These are phyloP conservation scores for Melanogrammus aeglefinus DNA, from an alignment of 2,797 vertebrate genomes.

Conservation along the genomic window DNA sequence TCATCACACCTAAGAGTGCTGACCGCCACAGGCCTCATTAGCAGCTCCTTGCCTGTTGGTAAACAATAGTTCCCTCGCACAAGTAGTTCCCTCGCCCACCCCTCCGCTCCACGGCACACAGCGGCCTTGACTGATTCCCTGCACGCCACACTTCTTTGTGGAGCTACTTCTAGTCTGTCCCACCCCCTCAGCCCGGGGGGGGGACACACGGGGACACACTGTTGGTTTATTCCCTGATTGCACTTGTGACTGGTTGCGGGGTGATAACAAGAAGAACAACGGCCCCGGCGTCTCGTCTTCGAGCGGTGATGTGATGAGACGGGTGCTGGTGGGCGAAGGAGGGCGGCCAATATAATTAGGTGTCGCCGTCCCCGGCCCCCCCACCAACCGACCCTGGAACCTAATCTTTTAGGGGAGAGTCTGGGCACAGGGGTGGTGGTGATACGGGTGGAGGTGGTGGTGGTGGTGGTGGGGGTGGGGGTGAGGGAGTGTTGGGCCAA, in stretches of 20 bases:
- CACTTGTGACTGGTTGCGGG: slow-evolving; percentile 63
- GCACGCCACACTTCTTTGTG: neutral
- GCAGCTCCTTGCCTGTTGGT: slow-evolving; percentile 27
- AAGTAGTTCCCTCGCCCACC: slow-evolving; percentile 8
- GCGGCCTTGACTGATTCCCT: slow-evolving; percentile 27
- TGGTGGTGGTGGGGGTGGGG: slow-evolving; percentile 55
- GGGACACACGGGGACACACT: slow-evolving; percentile 35
- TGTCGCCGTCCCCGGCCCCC: slow-evolving; percentile 26
- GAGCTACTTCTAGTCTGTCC: slow-evolving; percentile 9
- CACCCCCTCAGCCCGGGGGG: neutral
- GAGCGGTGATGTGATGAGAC: slow-evolving; percentile 74
- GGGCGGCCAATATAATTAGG: slow-evolving; percentile 75
- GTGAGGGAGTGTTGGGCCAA: slow-evolving; percentile 60
- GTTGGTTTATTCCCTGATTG: slow-evolving; percentile 58
- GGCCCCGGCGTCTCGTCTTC: slow-evolving; percentile 71
- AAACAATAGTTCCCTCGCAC: slow-evolving; percentile 38
- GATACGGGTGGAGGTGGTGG: slow-evolving; percentile 51
- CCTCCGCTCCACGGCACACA: neutral
- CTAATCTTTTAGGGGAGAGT: slow-evolving; percentile 71
- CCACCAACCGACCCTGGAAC: slow-evolving; percentile 59
- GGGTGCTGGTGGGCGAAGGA: slow-evolving; percentile 55
- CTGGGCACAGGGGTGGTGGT: slow-evolving; percentile 45
- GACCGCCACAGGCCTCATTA: slow-evolving; percentile 48
- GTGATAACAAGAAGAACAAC: slow-evolving; percentile 68
- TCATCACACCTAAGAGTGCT: slow-evolving; percentile 40